Percentiles rank a stretch among this genome's conserved stretches.
These are phyloP conservation scores for Gobiocypris rarus DNA, from an alignment of 2,113 vertebrate species.

Conservation along the genomic window DNA sequence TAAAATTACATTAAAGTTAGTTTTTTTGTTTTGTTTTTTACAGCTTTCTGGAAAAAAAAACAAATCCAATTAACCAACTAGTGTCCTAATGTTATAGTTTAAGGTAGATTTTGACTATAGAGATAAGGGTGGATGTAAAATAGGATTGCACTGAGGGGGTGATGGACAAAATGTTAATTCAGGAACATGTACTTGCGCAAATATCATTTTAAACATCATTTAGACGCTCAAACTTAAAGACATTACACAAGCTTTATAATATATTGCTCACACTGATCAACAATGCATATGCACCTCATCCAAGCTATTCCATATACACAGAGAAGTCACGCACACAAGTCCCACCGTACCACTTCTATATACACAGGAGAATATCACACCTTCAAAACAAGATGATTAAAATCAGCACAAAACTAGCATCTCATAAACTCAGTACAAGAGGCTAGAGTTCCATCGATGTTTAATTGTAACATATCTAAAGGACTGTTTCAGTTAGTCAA, in stretches of 20 bases:
- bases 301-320: not conserved
- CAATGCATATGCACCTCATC: not conserved
- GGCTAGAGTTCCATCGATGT: conserved; percentile 43
- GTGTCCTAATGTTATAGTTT: too few species aligned
- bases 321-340: not conserved
- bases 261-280: not conserved
- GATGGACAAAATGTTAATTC: not conserved
- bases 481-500: conserved; percentile 52
- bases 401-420: not conserved
- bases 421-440: not conserved
- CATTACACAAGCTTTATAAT: not conserved
- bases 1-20: too few species aligned
- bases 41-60: too few species aligned
- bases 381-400: not conserved
- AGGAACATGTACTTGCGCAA: not conserved
- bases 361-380: not conserved
- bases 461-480: conserved; percentile 58
- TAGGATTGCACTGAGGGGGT: too few species aligned
- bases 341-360: not conserved
- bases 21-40: too few species aligned
- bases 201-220: not conserved
- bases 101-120: too few species aligned
- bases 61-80: too few species aligned
- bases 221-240: not conserved
- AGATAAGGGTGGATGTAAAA: too few species aligned